Conservation (phyloP, 2,888 invertebrate genomes). For the Philopedon plagiatum region DNA sequence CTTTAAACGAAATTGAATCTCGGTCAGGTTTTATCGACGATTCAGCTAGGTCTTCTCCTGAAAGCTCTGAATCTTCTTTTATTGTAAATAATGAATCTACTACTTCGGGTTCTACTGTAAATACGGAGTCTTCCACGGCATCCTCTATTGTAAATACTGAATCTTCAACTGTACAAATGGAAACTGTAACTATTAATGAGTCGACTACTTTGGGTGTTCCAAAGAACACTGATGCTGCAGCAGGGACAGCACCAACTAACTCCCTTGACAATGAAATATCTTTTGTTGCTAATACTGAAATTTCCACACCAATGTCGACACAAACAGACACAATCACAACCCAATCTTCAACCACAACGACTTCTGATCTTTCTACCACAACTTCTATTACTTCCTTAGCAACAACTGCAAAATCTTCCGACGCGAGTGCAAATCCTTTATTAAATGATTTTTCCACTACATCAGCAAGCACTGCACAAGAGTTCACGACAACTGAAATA, state of each 20-base stretch:
- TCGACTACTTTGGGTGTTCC: not conserved
- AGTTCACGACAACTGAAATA: slow-evolving; percentile 16
- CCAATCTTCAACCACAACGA: slow-evolving; percentile 2
- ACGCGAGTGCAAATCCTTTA: slow-evolving; percentile 24
- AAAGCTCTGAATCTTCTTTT: slow-evolving; percentile 22
- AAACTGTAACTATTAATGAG: slow-evolving; percentile 21
- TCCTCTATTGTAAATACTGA: slow-evolving; percentile 34
- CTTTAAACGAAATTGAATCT: slow-evolving; percentile 28
- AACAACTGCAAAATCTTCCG: not conserved
- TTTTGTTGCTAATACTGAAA: not conserved
- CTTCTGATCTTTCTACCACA: slow-evolving; percentile 15
- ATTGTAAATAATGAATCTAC: slow-evolving; percentile 21
- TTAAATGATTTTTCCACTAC: slow-evolving; percentile 66
- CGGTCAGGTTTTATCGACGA: not conserved
- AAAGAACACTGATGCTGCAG: not conserved
- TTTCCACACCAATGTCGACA: not conserved
- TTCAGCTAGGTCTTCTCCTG: slow-evolving; percentile 2
- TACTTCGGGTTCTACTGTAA: slow-evolving; percentile 27
- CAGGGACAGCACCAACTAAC: not conserved
- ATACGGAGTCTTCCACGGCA: slow-evolving; percentile 30
- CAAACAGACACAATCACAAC: not conserved
- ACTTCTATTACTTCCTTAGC: slow-evolving; percentile 27
- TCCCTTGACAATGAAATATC: not conserved
- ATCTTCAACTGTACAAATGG: slow-evolving; percentile 3
- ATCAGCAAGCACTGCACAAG: slow-evolving; percentile 60